phyloP scores from a whole-genome alignment of 2,797 vertebrate species.

The Ptychobarbus kaznakovi region DNA sequence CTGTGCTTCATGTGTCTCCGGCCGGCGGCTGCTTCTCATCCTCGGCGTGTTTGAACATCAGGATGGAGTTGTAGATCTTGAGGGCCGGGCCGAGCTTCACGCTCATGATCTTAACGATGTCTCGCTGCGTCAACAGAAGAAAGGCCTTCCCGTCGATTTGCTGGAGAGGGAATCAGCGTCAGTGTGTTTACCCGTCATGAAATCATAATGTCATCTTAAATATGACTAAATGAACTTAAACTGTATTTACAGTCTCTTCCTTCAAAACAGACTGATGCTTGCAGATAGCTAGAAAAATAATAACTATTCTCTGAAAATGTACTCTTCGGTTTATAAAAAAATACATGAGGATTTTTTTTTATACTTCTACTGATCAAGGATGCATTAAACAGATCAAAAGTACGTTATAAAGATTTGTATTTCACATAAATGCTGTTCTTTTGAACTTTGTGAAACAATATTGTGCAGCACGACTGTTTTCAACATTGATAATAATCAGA shows the following conservation, averaged over 20 bases:
- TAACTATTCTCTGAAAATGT: neutral
- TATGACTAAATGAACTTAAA: neutral
- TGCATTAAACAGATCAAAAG: neutral
- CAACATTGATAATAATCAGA: neutral
- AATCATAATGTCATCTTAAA: neutral
- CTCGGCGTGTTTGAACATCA: slow-evolving; percentile 87
- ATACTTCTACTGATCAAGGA: neutral
- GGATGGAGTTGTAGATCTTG: slow-evolving; percentile 94
- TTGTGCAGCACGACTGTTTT: no score
- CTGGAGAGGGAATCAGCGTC: slow-evolving; percentile 67
- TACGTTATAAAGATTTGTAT: neutral
- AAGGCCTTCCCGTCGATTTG: slow-evolving; percentile 93
- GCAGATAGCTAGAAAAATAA: neutral
- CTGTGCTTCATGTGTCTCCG: slow-evolving; percentile 21
- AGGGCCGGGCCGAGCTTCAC: slow-evolving; percentile 92
- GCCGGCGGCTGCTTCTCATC: slow-evolving; percentile 64
- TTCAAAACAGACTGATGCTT: neutral
- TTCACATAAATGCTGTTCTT: neutral
- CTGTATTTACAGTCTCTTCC: neutral
- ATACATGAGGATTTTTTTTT: neutral
- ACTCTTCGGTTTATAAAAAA: neutral
- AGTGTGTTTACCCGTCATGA: neutral
- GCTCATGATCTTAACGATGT: slow-evolving; percentile 90
- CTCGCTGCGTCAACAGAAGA: slow-evolving; percentile 89
- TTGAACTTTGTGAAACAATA: no score